These are phyloP conservation scores for Enteromius viviparus DNA, from an alignment of 2,797 vertebrate species.

Conservation along the genomic window DNA sequence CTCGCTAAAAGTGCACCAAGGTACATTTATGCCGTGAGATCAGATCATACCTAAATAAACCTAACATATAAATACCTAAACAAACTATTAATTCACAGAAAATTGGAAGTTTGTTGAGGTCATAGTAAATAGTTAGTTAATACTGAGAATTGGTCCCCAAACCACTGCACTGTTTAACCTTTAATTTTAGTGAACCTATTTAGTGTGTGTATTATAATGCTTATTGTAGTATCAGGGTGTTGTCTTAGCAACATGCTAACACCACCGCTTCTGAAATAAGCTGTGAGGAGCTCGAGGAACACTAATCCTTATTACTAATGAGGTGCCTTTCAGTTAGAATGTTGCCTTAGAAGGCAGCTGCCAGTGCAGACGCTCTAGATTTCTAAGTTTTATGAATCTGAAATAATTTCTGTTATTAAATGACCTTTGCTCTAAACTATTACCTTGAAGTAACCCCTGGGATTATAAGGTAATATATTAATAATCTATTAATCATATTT, in stretches of 20 bases:
- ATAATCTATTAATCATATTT: not conserved
- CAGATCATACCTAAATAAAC: too few species aligned
- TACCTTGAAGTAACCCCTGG: not conserved
- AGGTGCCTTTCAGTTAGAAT: not conserved
- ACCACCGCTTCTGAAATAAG: not conserved
- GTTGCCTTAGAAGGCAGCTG: not conserved
- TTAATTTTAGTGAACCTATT: too few species aligned
- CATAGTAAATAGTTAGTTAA: too few species aligned
- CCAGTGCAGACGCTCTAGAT: not conserved
- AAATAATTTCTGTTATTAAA: not conserved
- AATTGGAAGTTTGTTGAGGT: too few species aligned
- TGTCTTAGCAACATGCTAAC: conserved; percentile 10
- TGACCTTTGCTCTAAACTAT: not conserved
- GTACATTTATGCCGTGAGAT: too few species aligned
- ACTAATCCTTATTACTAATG: not conserved
- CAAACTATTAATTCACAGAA: too few species aligned
- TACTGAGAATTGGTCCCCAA: too few species aligned
- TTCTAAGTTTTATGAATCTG: not conserved
- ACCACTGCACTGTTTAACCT: too few species aligned
- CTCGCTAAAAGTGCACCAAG: too few species aligned
- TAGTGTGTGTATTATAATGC: not conserved
- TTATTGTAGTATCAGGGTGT: not conserved
- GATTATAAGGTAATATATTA: not conserved
- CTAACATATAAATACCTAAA: too few species aligned
- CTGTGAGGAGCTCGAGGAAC: not conserved